Evolutionary conservation across 2,888 invertebrate genomes (phyloP), one percentile per base, ranked within the genome.

Genomic region (Cryptus armator): DNA sequence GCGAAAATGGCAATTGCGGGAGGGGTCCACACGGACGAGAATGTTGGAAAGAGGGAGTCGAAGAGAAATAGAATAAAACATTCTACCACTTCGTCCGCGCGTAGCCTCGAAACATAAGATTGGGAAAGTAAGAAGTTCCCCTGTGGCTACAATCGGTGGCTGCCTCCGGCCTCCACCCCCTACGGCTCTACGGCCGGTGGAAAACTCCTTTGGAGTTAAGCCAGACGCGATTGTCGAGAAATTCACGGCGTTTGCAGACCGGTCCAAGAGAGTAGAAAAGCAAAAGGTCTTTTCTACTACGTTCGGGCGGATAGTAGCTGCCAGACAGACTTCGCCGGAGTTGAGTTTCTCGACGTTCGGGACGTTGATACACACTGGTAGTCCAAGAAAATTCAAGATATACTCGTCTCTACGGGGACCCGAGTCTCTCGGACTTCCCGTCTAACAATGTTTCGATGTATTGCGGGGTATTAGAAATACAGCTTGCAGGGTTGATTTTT

Each of bases 221-320:
- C 92, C 92, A 92, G 90, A 86, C 86, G 88, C 90, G 91, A 92
- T 92, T 91, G 91, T 90, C 90, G 90, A 87, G 86, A 89, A 90
- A 91, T 90, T 89, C 89, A 89, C 89, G 89, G 88, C 86, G 84
- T 81, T 86, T 62, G 87, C 12, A 84, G 86, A 84, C 87, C 87
- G 70, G 53, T 81, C 79, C 59, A 37, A 24, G 74, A 5, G 46
- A 24, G 59, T 43, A 43, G 82, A 48, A 77, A 71, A 59, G 66
- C 71, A 46, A 62, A 46, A 62, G 70, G 67, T 14, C 37, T 32
- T 48, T n/a, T 59, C 29, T 59, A 56, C 24, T 10, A 24, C 56
- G 24, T 19, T 37, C 19, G 56, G 56, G 12, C 12, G 19, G 12
- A 56, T 24, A 19, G 24, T 9, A 24, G 24, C 24, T 5, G 24